A percentile compares a stretch with the other conserved stretches of the same genome.
Evolutionary conservation across 2,113 vertebrate species (phyloP).

Genomic region (Charina bottae): DNA sequence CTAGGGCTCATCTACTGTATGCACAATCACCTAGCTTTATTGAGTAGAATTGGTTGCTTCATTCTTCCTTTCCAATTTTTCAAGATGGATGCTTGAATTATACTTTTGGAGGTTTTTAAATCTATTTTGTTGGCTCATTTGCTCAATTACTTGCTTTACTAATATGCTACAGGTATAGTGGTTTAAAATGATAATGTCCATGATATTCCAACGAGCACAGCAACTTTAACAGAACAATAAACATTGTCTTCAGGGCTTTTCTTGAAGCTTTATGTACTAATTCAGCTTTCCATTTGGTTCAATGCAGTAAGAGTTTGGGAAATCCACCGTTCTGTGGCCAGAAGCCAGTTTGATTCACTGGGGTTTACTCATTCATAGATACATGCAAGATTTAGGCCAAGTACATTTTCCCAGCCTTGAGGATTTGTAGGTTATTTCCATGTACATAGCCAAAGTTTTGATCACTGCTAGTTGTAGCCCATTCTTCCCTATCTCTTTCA

Average conservation of each 20-base stretch:
- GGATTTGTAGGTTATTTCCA: background rate
- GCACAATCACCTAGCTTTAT: background rate
- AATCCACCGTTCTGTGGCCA: background rate
- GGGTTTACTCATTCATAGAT: background rate
- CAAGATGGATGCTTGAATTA: background rate
- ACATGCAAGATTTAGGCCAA: background rate
- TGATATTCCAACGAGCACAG: background rate
- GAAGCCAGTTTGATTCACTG: background rate
- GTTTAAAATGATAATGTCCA: slow-evolving; percentile 23
- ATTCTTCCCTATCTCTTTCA: background rate
- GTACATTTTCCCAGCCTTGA: background rate
- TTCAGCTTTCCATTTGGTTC: background rate
- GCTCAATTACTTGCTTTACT: slow-evolving; percentile 29
- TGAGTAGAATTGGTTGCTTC: background rate
- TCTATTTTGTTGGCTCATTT: background rate
- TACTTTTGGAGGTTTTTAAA: background rate
- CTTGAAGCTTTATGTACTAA: slow-evolving; percentile 13
- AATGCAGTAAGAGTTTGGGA: background rate
- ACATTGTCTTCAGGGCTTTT: background rate
- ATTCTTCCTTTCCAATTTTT: background rate
- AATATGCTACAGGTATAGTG: slow-evolving; percentile 18
- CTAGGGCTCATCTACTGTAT: background rate
- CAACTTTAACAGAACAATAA: background rate
- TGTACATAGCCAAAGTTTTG: background rate
- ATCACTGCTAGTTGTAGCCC: background rate